Evolutionary conservation across 1,140 invertebrate genomes (phyloP), one percentile per base, ranked within the genome.

Genomic region (Pseudobourletiella spinata): DNA sequence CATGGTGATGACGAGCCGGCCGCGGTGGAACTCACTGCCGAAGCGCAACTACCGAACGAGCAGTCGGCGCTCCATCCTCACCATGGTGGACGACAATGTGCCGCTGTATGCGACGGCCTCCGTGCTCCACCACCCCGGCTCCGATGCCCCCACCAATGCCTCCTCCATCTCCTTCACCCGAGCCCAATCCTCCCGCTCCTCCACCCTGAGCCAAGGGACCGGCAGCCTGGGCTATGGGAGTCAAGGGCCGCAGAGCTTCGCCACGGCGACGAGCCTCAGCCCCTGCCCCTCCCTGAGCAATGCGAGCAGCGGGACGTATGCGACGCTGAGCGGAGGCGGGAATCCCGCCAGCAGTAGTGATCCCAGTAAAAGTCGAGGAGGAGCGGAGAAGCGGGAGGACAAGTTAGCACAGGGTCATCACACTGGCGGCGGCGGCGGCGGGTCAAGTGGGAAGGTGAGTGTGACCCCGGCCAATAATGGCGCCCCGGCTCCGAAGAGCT

Each of bases 191-290:
- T 60, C 59, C 18, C 46, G 59, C n/a, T 60, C 28, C 30, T 60
- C 59, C 20, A 60, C 59, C 15, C 50, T 51, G 14, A 60, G 59
- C 18, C 59, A 52, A 20, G 59, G 22, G 24, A 60, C 48, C 26
- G 48, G 44, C 4, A 60, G 59, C 29, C 29, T 60, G 15, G 59
- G 59, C n/a, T 60, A 60, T 22, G 59, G 59, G n/a, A 52, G 48
- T 39, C 50, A 52, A 39, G 48, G 59, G 15, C 59, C 57, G 8
- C 25, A 59, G 25, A 59, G 57, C 44, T 43, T 59, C 20, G 32
- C 28, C 25, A 43, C 43, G 29, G 32, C 28, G 30, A 43, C 43
- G 29, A 22, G 20, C 22, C 44, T 50, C 26, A 59, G 57, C 26
- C 57, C 57, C 32, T 50, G 43, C 51, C 35, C 57, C 14, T 51